Percentiles rank a stretch among this genome's conserved stretches.
phyloP scores from a whole-genome alignment of 2,797 vertebrate genomes.

The Microtus californicus region DNA sequence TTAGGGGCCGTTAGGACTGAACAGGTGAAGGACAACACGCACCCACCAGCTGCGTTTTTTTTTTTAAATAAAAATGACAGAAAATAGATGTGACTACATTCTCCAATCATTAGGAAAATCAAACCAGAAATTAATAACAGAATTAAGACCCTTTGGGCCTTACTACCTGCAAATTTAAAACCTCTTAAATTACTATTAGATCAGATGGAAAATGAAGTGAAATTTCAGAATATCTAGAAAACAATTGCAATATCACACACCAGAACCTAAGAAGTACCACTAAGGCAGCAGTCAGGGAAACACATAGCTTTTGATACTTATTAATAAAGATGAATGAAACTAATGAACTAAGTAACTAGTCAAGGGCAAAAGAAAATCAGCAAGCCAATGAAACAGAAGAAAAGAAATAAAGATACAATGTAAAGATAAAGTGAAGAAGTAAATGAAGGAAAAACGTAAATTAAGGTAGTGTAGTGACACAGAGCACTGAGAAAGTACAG shows the following conservation, averaged over 20 bases:
- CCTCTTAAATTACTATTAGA: background rate
- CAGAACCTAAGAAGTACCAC: background rate
- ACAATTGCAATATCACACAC: background rate
- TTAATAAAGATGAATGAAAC: background rate
- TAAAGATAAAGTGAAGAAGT: background rate
- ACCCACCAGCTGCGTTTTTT: background rate
- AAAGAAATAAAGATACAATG: background rate
- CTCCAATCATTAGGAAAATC: background rate
- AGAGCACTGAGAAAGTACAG: no score
- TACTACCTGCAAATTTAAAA: background rate
- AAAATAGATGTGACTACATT: background rate
- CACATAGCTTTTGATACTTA: background rate
- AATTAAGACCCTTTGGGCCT: background rate
- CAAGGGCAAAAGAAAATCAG: background rate
- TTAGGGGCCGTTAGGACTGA: background rate
- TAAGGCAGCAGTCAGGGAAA: conserved; percentile 24
- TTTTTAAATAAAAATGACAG: background rate
- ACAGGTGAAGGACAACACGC: background rate
- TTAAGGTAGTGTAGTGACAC: background rate
- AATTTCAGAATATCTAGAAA: conserved; percentile 35
- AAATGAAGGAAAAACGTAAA: background rate
- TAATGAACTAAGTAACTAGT: background rate
- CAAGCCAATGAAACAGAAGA: background rate
- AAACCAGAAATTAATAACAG: conserved; percentile 44
- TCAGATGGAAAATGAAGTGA: background rate